Base-by-base conservation (phyloP, 2,113 vertebrate genomes). In the Erythrolamprus reginae region DNA sequence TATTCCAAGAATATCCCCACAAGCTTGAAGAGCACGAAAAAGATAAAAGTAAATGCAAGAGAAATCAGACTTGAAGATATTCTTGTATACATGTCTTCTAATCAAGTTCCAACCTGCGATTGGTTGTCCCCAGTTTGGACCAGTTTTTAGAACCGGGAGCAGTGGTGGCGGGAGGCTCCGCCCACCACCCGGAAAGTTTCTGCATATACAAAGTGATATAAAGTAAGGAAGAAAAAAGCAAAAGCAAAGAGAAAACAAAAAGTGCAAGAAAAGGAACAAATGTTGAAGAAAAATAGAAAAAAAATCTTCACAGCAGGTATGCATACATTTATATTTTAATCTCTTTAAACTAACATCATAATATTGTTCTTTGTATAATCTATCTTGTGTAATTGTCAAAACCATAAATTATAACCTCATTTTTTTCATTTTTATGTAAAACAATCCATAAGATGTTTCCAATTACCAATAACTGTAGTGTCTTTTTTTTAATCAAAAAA, bases 11-110 rank as follows among this genome's bases (percentile, higher is more conserved):
- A 82, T 86, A 53, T 15, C 7, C 3, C 13, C n/a, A 55, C 61
- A 87, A 17, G 12, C 42, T 45, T 47, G 19, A 45, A 33, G 13
- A 48, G 51, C 26, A 77, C 2, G 15, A 77, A 47, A 45, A 82
- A 82, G 48, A 10, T 33, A 5, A 33, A 70, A 21, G 33, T 19
- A 77, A 77, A 77, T 38, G n/a, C 65, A 77, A 33, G 55, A 56
- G 28, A 9, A 45, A 53, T 86, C 23, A 24, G 26, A 84, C 13
- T 65, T 90, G 89, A 47, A 21, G 91, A 3, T n/a, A 10, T n/a
- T 17, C 21, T 17, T 70, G 65, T 7, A 47, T 92, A 91, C 92
- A 88, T 45, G 87, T 23, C 23, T 88, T 58, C 56, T 91, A 55
- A 87, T 89, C 10, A 7, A 82, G 82, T 89, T 89, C 52, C 84